Evolutionary conservation across 2,113 vertebrate genomes (phyloP), one percentile per base, ranked within the genome.

Genomic region (Bubo blakistoni): DNA sequence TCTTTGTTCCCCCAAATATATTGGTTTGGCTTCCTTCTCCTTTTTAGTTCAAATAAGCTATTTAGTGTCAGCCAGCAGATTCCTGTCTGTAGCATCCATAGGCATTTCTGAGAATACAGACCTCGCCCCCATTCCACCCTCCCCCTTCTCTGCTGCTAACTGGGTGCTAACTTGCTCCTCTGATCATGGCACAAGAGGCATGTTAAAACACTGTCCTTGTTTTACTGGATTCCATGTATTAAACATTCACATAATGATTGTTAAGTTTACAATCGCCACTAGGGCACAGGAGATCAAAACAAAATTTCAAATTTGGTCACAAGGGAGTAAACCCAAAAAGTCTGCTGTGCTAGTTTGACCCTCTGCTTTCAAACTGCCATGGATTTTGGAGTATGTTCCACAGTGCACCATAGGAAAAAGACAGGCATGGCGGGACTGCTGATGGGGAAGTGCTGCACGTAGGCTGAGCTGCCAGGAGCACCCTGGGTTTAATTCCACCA

Each of bases 341-440:
- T 19, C 30, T 44, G 5, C 36, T 32, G 10, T 6, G 27, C 20
- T 74, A 76, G 55, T 59, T 46, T 65, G 29, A 70, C 29, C 7
- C 20, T 61, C 44, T 47, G 25, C 44, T 81, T 81, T 44, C 38
- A 70, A 52, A 58, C 12, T 46, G 29, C 16, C 15, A 20, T 21
- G 36, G 38, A 54, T 34, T 72, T 71, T 54, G 11, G 10, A 47
- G 49, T 16, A 57, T 40, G 67, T 38, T 57, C 2, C 42, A 74
- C 13, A 49, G 4, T 4, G 13, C 13, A 26, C 11, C 1, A 2
- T 20, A 69, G 47, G 9, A 54, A 54, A 47, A 55, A 78, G 7
- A 7, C 11, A 54, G 12, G 13, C 36, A 44, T 42, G 0, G 1
- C 0, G 1, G 10, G 46, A 18, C n/a, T n/a, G 58, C 20, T 73